Base-by-base conservation (phyloP, 2,888 invertebrate species). In the Salticus scenicus region DNA sequence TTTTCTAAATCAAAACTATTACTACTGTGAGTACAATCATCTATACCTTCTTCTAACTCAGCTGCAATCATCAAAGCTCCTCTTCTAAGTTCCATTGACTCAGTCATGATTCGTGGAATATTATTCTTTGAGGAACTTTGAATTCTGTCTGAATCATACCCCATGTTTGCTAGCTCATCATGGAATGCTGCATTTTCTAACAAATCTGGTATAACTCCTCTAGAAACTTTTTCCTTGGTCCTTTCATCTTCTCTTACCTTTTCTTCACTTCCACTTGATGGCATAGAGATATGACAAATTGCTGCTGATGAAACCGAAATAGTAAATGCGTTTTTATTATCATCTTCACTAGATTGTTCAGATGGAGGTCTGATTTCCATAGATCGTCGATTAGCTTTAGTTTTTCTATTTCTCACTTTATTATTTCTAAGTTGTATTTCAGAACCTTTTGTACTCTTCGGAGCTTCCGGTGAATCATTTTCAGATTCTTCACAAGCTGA, bases 1-100 rank as follows among this genome's bases (percentile, higher is more conserved):
- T 94, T 93, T 89, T 96, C 96, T 80, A 96, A 37, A 66, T 88
- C 88, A 69, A 86, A 82, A 66, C 87, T 87, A 8, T 77, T 71
- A 74, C 87, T 87, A 69, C 88, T 87, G 28, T 88, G 80, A 1
- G 87, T 88, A 17, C 75, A 76, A 33, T 88, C 88, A 72, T 88
- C 88, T 31, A 78, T 73, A 20, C 72, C 72, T 20, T 87, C 87
- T 81, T 94, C 93, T 92, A 94, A 87, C 57, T 89, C 88, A 20
- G 89, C 88, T n/a, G 87, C 87, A 41, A 88, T 81, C 42, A 82
- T 78, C 20, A 87, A 73, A 30, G 87, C 88, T 41, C 88, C 88
- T 73, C 78, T 78, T 70, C 88, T 73, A 27, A 89, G 67, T 74
- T 88, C 88, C 71, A 80, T 82, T 1, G 87, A 83, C 33, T 87